Evolutionary conservation across 2,797 vertebrate genomes (phyloP), one percentile per base, ranked within the genome.

Genomic region (Dendrocincla fuliginosa): DNA sequence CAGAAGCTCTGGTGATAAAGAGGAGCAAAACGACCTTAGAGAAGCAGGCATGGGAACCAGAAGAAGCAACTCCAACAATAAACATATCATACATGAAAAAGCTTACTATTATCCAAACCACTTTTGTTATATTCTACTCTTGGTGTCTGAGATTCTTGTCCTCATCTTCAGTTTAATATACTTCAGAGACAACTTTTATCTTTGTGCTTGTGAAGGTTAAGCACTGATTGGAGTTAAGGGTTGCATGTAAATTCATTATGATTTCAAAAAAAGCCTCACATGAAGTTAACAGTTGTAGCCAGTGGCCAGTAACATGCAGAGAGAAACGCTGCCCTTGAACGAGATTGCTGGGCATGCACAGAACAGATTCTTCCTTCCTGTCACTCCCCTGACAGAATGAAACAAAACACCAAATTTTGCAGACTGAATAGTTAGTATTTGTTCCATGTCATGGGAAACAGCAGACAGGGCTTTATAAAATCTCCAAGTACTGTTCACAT

Each of bases 321-420:
- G 50, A 82, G 53, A 82, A 95, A 93, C 24, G 14, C 16, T 84
- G 69, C n/a, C 68, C 69, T 90, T 80, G n/a, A 35, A 86, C 44
- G 69, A 44, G 35, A 63, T 18, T 84, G 41, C 61, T 81, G 30
- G 35, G 60, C 37, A 44, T 33, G 65, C 78, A 68, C 57, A 89
- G 87, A 92, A 93, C 74, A 74, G 15, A 39, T 32, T 92, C 84
- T 88, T 88, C 83, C 76, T 59, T 84, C 47, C 69, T 75, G 77
- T 39, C 84, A 52, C 47, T 89, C 73, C 76, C 42, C 56, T 59
- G 73, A 88, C 33, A 86, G 64, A 95, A 69, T 53, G 60, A 84
- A 93, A 83, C 52, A 83, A 92, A 94, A 61, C 11, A 20, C 15
- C n/a, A 55, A 63, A 15, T 67, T 84, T 88, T 77, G 60, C 39